Conservation (phyloP, 2,797 vertebrate species). For the Microctenopoma stevenorrisi region DNA sequence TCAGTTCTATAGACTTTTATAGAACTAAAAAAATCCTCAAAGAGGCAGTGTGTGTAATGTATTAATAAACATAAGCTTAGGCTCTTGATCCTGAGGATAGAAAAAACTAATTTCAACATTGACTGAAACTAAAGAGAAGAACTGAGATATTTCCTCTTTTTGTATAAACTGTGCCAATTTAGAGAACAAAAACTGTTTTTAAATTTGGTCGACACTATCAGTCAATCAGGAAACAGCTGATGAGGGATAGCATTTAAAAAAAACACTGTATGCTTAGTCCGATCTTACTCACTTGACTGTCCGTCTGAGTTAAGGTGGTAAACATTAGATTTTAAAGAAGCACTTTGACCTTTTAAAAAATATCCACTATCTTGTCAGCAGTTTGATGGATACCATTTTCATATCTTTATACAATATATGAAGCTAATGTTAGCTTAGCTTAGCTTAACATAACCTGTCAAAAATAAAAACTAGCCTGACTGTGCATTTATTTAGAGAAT, state of each 20-base stretch:
- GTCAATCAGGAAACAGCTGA: neutral
- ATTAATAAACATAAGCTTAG: neutral
- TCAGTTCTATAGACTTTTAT: constrained; percentile 14
- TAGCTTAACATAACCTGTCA: no score
- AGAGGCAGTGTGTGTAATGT: neutral
- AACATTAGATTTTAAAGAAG: no score
- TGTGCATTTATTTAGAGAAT: no score
- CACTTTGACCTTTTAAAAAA: no score
- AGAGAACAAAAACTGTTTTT: neutral
- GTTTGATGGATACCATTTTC: no score
- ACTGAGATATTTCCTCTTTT: neutral
- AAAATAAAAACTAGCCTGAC: no score
- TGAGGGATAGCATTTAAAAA: no score
- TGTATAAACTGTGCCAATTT: neutral
- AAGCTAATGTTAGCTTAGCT: no score
- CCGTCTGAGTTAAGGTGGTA: no score
- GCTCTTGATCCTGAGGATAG: neutral
- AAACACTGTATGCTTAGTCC: neutral
- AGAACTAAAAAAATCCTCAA: neutral
- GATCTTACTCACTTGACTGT: no score
- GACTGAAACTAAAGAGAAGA: neutral
- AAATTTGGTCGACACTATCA: neutral
- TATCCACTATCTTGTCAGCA: no score
- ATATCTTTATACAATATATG: no score
- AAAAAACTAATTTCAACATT: neutral